phyloP scores from a whole-genome alignment of 1,140 invertebrate species.

The Drosophila mayri region DNA sequence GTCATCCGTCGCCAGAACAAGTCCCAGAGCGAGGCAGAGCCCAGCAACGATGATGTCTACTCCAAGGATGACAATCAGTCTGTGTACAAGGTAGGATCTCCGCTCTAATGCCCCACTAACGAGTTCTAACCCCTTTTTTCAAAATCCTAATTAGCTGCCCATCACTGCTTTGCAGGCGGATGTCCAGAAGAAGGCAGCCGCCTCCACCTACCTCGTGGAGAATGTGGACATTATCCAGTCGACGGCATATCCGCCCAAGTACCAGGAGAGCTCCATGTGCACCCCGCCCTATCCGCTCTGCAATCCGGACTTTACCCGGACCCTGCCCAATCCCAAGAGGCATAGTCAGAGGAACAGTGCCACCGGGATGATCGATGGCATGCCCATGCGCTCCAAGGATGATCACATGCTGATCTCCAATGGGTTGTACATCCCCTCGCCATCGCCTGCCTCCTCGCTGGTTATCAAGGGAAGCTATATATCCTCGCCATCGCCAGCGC shows the following conservation, averaged over 20 bases:
- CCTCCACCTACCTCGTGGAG: constrained; percentile 78
- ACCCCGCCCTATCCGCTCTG: constrained; percentile 78
- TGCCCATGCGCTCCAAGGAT: constrained; percentile 78
- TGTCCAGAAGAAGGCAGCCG: constrained; percentile 81
- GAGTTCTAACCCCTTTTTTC: constrained; percentile 19
- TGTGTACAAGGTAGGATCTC: constrained; percentile 84
- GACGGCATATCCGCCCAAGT: constrained; percentile 79
- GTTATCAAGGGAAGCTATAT: constrained; percentile 85
- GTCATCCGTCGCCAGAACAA: constrained; percentile 88
- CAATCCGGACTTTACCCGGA: constrained; percentile 80
- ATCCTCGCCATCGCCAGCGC: constrained; percentile 88
- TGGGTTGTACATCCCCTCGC: constrained; percentile 76
- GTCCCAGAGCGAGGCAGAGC: constrained; percentile 86
- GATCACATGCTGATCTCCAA: constrained; percentile 82
- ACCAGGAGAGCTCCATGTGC: constrained; percentile 82
- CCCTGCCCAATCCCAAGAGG: constrained; percentile 76
- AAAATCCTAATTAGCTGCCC: constrained; percentile 71
- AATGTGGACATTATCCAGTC: constrained; percentile 82
- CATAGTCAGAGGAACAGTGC: constrained; percentile 76
- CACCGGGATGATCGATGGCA: constrained; percentile 72
- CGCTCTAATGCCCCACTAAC: constrained; percentile 17
- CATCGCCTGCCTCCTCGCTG: constrained; percentile 78
- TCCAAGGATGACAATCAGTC: constrained; percentile 90
- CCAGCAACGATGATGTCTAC: constrained; percentile 93
- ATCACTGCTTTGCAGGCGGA: constrained; percentile 84